Evolutionary conservation across 2,888 invertebrate species (phyloP), one percentile per base, ranked within the genome.

Genomic region (Metalampra italica): DNA sequence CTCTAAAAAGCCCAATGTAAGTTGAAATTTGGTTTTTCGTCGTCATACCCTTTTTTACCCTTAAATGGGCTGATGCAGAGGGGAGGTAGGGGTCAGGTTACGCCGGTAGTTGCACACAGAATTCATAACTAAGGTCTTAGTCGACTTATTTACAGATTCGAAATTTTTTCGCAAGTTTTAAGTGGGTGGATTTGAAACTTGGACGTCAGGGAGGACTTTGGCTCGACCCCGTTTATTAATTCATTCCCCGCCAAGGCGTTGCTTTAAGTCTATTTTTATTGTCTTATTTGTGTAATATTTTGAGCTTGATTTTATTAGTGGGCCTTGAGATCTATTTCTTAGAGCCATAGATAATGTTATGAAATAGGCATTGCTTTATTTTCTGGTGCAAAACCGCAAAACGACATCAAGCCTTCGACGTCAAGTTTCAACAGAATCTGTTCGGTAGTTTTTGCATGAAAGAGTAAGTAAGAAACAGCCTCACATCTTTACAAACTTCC

Each of bases 121-220:
- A 60, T 58, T 59, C 55, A 56, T 58, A 61, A 62, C 57, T 56
- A 55, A 46, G 52, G 47, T 50, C 52, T 57, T 57, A 53, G 55
- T 54, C 48, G 52, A 50, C 58, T 59, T 63, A 59, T 61, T 62
- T 59, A 59, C 56, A 58, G 60, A 58, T 58, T 58, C 43, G 45
- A 52, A 50, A 57, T 50, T 55, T 59, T 57, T 51, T 37, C 55
- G 47, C 53, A 60, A 62, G 57, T 62, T 64, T 57, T 58, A 62
- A 64, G 64, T 60, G 59, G 56, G 13, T 36, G 55, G 58, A 53
- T 60, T 57, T 58, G 53, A 56, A 60, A 62, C 54, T 60, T 59
- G 29, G 48, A 30, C 50, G 48, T 42, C 42, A 42, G 43, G 39
- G 39, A 39, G 39, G 39, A 39, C 14, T 39, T 14, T 39, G 39